These are phyloP conservation scores for Patiria miniata DNA, from an alignment of 35 echinoderm and acorn worm species.

Conservation along the genomic window DNA sequence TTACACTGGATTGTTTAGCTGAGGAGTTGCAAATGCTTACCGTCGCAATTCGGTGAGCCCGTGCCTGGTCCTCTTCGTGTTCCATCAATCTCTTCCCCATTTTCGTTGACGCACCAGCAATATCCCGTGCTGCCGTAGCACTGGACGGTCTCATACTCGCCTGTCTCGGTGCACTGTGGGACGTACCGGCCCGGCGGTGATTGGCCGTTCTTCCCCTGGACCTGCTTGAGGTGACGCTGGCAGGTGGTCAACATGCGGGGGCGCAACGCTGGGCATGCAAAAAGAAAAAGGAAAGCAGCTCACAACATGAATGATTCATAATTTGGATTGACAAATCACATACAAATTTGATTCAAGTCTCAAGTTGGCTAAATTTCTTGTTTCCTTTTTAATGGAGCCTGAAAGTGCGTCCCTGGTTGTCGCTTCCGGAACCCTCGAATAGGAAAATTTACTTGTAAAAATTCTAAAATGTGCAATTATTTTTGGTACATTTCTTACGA, in stretches of 20 bases:
- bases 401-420: too few species aligned
- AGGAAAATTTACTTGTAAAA: too few species aligned
- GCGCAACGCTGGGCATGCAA: background rate
- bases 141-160: constrained; percentile 77
- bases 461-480: too few species aligned
- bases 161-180: constrained; percentile 55
- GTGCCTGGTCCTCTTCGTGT: constrained; percentile 25
- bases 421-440: too few species aligned
- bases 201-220: background rate
- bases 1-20: too few species aligned
- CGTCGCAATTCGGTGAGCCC: constrained; percentile 2
- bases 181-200: constrained; percentile 42
- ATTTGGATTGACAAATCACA: too few species aligned
- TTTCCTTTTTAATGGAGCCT: too few species aligned
- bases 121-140: constrained; percentile 55
- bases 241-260: background rate
- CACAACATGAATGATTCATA: background rate
- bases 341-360: too few species aligned
- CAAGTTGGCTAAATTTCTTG: too few species aligned
- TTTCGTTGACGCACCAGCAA: constrained; percentile 82
- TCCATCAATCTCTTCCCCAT: constrained; percentile 62
- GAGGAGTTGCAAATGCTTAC: background rate
- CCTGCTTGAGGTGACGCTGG: background rate
- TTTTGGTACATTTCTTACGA: too few species aligned
- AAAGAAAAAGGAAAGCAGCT: background rate